These are phyloP conservation scores for Macropodus opercularis DNA, from an alignment of 2,797 vertebrate species.

Conservation along the genomic window DNA sequence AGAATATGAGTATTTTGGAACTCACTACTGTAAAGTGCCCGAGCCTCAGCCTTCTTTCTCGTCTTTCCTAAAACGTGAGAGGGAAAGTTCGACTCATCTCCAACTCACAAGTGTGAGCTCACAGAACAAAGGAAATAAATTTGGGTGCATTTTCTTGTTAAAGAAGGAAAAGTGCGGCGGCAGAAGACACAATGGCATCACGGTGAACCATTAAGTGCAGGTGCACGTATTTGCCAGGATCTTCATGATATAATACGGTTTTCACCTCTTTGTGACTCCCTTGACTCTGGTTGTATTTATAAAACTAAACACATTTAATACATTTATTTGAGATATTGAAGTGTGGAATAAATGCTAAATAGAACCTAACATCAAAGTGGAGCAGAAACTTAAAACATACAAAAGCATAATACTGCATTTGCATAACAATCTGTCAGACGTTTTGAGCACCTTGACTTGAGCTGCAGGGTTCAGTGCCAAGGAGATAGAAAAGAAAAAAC, in stretches of 20 bases:
- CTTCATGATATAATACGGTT: background rate
- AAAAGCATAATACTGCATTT: constrained; percentile 2
- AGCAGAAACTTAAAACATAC: background rate
- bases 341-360: background rate
- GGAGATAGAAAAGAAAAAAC: background rate
- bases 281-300: background rate
- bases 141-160: background rate
- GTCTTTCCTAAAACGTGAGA: constrained; percentile 7
- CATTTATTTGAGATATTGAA: background rate
- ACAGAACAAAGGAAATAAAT: background rate
- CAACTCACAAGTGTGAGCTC: background rate
- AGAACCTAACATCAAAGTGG: background rate
- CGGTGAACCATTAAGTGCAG: background rate
- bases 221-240: background rate
- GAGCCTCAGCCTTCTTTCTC: constrained; percentile 17
- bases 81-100: background rate
- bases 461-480: background rate
- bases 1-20: constrained; percentile 37
- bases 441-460: constrained; percentile 5
- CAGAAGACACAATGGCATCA: background rate
- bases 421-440: background rate
- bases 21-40: constrained; percentile 45
- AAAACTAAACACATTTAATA: background rate
- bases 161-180: background rate
- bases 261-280: background rate